Conservation (phyloP, 2,888 invertebrate genomes). For the Diploptera punctata region DNA sequence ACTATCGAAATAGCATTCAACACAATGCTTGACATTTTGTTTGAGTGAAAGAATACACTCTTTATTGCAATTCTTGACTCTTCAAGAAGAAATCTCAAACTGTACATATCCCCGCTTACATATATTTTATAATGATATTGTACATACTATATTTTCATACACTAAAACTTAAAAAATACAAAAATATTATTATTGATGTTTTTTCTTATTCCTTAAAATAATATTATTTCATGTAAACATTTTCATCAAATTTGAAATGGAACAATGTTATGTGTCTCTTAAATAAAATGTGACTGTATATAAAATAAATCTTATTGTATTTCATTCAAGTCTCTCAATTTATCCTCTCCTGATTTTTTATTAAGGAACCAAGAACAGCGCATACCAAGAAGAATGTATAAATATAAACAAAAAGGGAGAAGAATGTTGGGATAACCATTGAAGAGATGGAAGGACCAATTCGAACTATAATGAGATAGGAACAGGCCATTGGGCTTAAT, state of each 20-base stretch:
- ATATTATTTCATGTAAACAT: conserved; percentile 7
- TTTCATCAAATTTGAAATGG: conserved; percentile 23
- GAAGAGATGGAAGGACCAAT: too few relatives aligned
- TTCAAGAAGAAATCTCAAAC: not conserved
- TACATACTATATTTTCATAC: conserved; percentile 43
- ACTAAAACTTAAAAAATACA: conserved; percentile 32
- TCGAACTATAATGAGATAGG: too few relatives aligned
- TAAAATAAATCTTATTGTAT: not conserved
- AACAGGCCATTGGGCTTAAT: too few relatives aligned
- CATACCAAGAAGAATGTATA: too few relatives aligned
- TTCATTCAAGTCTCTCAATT: too few relatives aligned
- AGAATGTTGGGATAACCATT: too few relatives aligned
- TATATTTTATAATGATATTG: conserved; percentile 43
- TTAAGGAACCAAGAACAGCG: too few relatives aligned
- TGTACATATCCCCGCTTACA: conserved; percentile 42
- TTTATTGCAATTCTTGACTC: conserved; percentile 6
- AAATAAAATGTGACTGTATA: conserved; percentile 26
- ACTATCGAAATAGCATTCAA: too few relatives aligned
- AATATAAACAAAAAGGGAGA: too few relatives aligned
- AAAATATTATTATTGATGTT: conserved; percentile 27
- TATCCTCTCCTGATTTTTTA: too few relatives aligned
- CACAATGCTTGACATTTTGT: too few relatives aligned
- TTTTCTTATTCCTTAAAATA: conserved; percentile 25
- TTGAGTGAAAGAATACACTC: not conserved
- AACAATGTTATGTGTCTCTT: conserved; percentile 7